These are phyloP conservation scores for Caenorhabditis doughertyi DNA, from an alignment of 2,888 invertebrate genomes.

Conservation along the genomic window DNA sequence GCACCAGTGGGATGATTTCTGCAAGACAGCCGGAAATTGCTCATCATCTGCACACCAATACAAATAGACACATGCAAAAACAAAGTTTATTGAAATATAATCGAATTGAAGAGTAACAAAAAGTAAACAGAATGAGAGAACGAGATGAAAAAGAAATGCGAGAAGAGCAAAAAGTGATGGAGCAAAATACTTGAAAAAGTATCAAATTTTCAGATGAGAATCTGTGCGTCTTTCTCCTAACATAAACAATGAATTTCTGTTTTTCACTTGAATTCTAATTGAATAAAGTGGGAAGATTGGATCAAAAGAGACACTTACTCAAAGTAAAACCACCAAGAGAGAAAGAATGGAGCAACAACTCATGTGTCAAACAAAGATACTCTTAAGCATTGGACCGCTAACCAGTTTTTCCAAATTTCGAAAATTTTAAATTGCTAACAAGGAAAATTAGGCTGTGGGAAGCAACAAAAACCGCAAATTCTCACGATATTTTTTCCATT, in stretches of 20 bases:
- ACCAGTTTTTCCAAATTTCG: not conserved
- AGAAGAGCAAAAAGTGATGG: slow-evolving; percentile 19
- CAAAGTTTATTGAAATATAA: slow-evolving; percentile 22
- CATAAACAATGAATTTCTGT: slow-evolving; percentile 36
- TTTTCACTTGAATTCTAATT: slow-evolving; percentile 37
- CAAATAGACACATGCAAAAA: not conserved
- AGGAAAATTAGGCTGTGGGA: slow-evolving; percentile 10
- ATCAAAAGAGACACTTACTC: slow-evolving; percentile 10
- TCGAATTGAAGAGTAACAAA: slow-evolving; percentile 16
- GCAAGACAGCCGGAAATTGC: slow-evolving; percentile 17
- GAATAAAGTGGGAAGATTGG: slow-evolving; percentile 37
- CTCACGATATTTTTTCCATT: slow-evolving; percentile 41
- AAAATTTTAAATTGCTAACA: slow-evolving; percentile 1
- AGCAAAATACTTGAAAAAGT: slow-evolving; percentile 60
- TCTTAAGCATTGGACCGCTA: not conserved
- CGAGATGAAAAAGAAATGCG: not conserved
- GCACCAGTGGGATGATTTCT: not conserved
- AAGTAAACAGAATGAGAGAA: not conserved
- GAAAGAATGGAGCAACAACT: not conserved
- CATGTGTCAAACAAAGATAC: slow-evolving; percentile 7
- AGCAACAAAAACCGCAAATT: slow-evolving; percentile 18
- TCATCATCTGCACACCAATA: slow-evolving; percentile 1
- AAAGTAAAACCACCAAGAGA: slow-evolving; percentile 20
- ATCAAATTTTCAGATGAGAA: slow-evolving; percentile 54
- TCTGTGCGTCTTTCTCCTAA: slow-evolving; percentile 29